A percentile compares a stretch with the other conserved stretches of the same genome.
These are phyloP conservation scores for Drosophila setifemur DNA, from an alignment of 1,140 invertebrate genomes.

Conservation along the genomic window DNA sequence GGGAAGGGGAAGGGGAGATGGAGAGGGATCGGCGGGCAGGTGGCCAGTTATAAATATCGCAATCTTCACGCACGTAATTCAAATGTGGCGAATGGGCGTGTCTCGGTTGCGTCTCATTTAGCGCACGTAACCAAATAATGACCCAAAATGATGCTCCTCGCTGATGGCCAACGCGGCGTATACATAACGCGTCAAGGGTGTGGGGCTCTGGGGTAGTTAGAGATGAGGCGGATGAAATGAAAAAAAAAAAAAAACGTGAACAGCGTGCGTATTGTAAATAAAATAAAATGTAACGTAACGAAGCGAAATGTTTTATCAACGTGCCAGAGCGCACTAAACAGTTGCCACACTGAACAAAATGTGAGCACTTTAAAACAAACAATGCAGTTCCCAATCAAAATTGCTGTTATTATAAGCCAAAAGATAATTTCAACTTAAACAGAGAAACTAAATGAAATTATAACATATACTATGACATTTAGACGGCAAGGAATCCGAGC, in stretches of 20 bases:
- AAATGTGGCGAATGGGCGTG: constrained; percentile 51
- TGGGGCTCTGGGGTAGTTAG: not conserved
- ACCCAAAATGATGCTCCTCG: constrained; percentile 73
- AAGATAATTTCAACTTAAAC: too few species aligned
- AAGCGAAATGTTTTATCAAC: constrained; percentile 80
- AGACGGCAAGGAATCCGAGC: too few species aligned
- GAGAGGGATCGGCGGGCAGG: too few species aligned
- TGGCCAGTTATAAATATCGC: constrained; percentile 67
- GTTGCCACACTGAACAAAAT: not conserved
- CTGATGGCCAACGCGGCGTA: constrained; percentile 57
- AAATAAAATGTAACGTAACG: constrained; percentile 69
- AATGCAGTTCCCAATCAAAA: too few species aligned
- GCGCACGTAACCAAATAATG: constrained; percentile 79
- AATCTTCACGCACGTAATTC: constrained; percentile 78
- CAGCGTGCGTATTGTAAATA: constrained; percentile 66
- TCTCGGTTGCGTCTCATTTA: constrained; percentile 73
- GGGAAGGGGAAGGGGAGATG: too few species aligned
- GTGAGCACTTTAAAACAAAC: not conserved
- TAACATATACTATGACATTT: too few species aligned
- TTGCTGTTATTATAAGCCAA: too few species aligned
- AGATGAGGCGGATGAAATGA: constrained; percentile 4
- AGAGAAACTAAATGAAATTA: too few species aligned
- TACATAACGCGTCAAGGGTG: constrained; percentile 29
- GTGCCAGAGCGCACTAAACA: constrained; percentile 72
- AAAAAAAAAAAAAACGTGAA: constrained; percentile 9